phyloP scores from a whole-genome alignment of 2,797 vertebrate genomes.

The Carapus acus region DNA sequence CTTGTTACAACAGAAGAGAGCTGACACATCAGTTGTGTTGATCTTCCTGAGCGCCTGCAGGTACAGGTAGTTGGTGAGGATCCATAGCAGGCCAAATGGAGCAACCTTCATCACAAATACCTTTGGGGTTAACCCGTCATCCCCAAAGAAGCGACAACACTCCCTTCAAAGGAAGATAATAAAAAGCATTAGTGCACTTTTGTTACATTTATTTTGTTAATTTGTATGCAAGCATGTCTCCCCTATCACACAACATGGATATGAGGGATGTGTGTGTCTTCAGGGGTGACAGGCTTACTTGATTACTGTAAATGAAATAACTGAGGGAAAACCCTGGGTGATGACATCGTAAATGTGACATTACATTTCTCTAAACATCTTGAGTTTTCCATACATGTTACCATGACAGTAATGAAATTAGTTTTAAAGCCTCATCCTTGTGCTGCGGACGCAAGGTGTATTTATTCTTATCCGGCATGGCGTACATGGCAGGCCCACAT shows the following conservation, averaged over 20 bases:
- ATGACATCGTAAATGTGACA: too few species aligned
- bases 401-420: too few species aligned
- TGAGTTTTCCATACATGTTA: too few species aligned
- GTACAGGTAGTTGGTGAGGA: slow-evolving; percentile 98
- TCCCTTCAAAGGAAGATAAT: slow-evolving; percentile 73
- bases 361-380: too few species aligned
- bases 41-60: slow-evolving; percentile 98
- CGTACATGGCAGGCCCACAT: too few species aligned
- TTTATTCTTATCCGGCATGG: too few species aligned
- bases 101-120: slow-evolving; percentile 91
- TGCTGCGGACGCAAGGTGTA: too few species aligned
- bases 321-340: too few species aligned
- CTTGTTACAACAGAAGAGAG: slow-evolving; percentile 98
- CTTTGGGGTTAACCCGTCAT: slow-evolving; percentile 89
- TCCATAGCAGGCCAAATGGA: slow-evolving; percentile 96
- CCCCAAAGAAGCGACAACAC: slow-evolving; percentile 92
- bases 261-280: not conserved
- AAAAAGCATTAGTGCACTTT: slow-evolving; percentile 1
- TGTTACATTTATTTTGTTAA: not conserved
- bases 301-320: too few species aligned
- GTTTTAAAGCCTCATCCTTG: too few species aligned
- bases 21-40: slow-evolving; percentile 92
- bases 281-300: too few species aligned
- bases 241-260: not conserved
- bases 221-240: not conserved